These are phyloP conservation scores for Notoglanidium macrostoma DNA, from an alignment of 2,797 vertebrate species.

Conservation along the genomic window DNA sequence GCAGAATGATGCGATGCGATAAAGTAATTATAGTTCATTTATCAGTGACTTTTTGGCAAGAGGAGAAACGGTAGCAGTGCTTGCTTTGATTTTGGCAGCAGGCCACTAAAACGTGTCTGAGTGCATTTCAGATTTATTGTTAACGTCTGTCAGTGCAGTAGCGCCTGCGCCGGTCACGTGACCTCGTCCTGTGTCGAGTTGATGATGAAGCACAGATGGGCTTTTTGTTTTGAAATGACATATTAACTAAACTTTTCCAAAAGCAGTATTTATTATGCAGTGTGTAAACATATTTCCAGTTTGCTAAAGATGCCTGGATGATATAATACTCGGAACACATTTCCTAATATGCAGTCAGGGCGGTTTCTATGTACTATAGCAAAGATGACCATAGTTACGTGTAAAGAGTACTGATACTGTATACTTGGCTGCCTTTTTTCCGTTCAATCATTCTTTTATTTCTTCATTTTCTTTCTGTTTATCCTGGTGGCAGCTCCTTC, in stretches of 20 bases:
- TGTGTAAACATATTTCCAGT: neutral
- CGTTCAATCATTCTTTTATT: neutral
- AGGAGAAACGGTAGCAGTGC: neutral
- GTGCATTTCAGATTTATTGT: neutral
- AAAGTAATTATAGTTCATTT: neutral
- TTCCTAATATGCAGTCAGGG: neutral
- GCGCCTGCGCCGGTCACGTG: neutral
- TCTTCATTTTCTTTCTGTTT: neutral
- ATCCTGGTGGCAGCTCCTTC: neutral
- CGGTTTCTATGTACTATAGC: neutral
- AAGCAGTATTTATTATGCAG: neutral
- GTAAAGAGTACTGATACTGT: neutral
- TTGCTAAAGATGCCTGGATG: neutral
- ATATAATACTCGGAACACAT: neutral
- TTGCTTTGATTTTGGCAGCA: conserved; percentile 2
- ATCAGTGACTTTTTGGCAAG: neutral
- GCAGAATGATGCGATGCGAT: neutral
- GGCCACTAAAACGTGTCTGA: neutral
- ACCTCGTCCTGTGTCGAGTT: neutral
- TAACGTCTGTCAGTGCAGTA: neutral
- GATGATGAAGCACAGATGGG: neutral
- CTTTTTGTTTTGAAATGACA: conserved; percentile 1
- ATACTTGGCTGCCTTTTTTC: neutral
- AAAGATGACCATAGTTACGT: neutral
- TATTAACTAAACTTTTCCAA: too few species aligned